A percentile compares a stretch with the other conserved stretches of the same genome.
Evolutionary conservation across 2,797 vertebrate genomes (phyloP).

Genomic region (Rhinella marina): DNA sequence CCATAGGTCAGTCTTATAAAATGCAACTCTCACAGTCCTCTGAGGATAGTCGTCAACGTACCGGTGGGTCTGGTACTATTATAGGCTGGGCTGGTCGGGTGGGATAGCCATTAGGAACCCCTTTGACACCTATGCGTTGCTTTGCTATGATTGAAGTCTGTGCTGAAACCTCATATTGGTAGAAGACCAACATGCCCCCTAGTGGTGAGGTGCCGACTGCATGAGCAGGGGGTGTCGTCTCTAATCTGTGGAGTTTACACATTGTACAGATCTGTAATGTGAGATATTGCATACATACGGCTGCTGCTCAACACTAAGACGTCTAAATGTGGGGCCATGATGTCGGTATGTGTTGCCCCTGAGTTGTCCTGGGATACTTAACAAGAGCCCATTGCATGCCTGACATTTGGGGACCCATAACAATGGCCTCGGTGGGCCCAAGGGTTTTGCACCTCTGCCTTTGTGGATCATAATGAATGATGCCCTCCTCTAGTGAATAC

Average conservation of each 20-base stretch:
- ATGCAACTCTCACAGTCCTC: not conserved
- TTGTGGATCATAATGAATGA: not conserved
- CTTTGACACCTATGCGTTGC: not conserved
- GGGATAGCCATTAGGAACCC: not conserved
- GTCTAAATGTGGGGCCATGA: not conserved
- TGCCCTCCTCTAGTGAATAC: not conserved
- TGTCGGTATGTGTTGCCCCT: not conserved
- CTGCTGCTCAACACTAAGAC: not conserved
- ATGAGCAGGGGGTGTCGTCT: not conserved
- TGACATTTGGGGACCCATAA: not conserved
- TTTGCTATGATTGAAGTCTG: not conserved
- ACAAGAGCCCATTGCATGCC: not conserved
- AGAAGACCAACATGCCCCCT: not conserved
- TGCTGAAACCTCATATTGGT: not conserved
- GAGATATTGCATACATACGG: conserved; percentile 2
- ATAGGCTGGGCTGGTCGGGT: not conserved
- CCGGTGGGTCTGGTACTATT: not conserved
- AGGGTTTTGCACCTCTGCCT: not conserved
- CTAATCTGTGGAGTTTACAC: no score
- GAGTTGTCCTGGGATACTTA: not conserved
- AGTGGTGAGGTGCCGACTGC: not conserved
- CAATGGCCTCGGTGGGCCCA: not conserved
- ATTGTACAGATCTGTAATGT: no score
- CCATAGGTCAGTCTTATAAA: not conserved
- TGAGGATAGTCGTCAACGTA: not conserved